Evolutionary conservation across 2,888 invertebrate species (phyloP), one percentile per base, ranked within the genome.

Genomic region (Cryptocheilus praepositus): DNA sequence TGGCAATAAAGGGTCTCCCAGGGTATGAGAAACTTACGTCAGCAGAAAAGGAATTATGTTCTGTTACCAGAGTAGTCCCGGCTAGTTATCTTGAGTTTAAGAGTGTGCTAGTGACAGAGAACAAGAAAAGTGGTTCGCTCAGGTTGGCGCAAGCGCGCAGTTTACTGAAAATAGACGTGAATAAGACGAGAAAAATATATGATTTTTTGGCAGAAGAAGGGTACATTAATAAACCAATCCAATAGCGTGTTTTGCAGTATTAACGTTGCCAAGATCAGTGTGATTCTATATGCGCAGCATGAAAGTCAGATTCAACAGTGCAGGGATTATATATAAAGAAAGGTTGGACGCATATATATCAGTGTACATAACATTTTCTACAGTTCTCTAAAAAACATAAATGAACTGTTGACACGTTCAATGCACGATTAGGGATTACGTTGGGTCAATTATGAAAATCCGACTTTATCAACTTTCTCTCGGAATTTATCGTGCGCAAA

Each of bases 91-190:
- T 95, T 71, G 94, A 95, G 65, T 94, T 96, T 81, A 95, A 95
- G 82, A 91, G 92, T 46, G 90, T 93, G 56, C 89, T 98, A 5
- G 91, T 95, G 44, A 86, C 91, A 0, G 97, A 97, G 86, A 95
- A 94, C 87, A 91, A 93, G 70, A 96, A 95, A 86, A 89, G 92
- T 68, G 94, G 95, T 0, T 93, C 91, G 67, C 89, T 98, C 5
- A 92, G 94, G 70, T 89, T 98, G 70, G 92, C 95, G 1, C 95
- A 96, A 85, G 97, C 97, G 0, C 90, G 98, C 60, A 91, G 92
- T 52, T 91, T 97, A 53, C 92, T 97, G 46, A 97, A 97, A 89
- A 98, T 98, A 79, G 97, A 98, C 90, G 98, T 98, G 1, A 97
- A 97, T 88, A 95, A 95, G 88, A 98, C 97, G 0, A 92, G 97